A percentile compares a stretch with the other conserved stretches of the same genome.
Evolutionary conservation across 2,888 invertebrate species (phyloP).

Genomic region (Drosophila neonasuta): DNA sequence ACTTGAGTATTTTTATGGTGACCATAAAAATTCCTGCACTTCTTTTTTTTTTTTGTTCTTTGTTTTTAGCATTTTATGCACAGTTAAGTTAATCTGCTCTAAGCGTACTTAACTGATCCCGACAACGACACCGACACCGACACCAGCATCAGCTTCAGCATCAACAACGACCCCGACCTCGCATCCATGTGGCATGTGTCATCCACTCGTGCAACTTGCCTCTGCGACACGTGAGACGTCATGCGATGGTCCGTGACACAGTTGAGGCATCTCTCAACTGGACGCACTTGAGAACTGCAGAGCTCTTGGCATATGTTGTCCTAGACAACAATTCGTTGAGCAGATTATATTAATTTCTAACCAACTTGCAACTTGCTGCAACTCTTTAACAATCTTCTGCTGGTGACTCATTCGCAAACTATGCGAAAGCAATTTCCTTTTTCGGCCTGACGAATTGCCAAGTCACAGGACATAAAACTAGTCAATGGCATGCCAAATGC

Average conservation of each 20-base stretch:
- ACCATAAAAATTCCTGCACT: conserved; percentile 62
- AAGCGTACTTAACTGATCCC: conserved; percentile 67
- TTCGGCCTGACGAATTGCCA: conserved; percentile 44
- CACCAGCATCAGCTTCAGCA: background rate
- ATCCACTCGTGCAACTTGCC: conserved; percentile 50
- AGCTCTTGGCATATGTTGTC: conserved; percentile 48
- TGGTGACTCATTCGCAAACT: conserved; percentile 48
- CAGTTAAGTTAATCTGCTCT: conserved; percentile 76
- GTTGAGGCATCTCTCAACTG: conserved; percentile 36
- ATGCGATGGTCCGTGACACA: conserved; percentile 61
- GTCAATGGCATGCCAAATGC: conserved; percentile 43
- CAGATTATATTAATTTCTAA: background rate
- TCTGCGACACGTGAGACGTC: conserved; percentile 66
- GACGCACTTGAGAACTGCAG: conserved; percentile 53
- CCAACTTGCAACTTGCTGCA: background rate
- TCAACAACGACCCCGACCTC: background rate
- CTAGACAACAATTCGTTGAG: conserved; percentile 7
- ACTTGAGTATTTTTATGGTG: conserved; percentile 70
- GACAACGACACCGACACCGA: conserved; percentile 25
- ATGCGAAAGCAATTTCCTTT: conserved; percentile 62
- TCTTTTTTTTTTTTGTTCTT: conserved; percentile 37
- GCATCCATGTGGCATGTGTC: conserved; percentile 67
- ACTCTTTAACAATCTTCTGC: conserved; percentile 5
- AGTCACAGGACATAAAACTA: conserved; percentile 59
- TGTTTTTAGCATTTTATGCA: conserved; percentile 71